Conservation (phyloP, 2,888 invertebrate genomes). For the Epistrophe grossulariae region DNA sequence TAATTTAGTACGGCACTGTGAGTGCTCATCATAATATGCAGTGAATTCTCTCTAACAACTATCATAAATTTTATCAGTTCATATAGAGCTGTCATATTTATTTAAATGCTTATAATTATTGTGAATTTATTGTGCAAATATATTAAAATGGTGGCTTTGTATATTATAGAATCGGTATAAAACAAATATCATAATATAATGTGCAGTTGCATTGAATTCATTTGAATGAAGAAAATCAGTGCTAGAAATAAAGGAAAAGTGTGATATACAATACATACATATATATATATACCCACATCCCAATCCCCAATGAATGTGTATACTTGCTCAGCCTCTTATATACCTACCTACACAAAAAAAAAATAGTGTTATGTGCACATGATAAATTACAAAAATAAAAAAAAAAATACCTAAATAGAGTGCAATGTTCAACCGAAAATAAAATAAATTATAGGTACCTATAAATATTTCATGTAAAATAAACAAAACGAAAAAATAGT, state of each 20-base stretch:
- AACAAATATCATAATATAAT: not conserved
- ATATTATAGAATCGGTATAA: not conserved
- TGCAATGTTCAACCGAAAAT: conserved; percentile 7
- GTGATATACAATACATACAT: conserved; percentile 6
- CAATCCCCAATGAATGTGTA: conserved; percentile 13
- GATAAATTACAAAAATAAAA: conserved; percentile 14
- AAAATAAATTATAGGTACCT: not conserved
- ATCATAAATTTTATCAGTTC: conserved; percentile 55
- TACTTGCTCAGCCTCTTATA: conserved; percentile 15
- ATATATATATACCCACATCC: not conserved
- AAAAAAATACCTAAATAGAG: not conserved
- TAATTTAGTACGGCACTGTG: conserved; percentile 59
- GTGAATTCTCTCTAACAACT: conserved; percentile 40
- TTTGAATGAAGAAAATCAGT: conserved; percentile 21
- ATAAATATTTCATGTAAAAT: conserved; percentile 11
- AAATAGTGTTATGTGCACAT: conserved; percentile 36
- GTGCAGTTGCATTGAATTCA: conserved; percentile 23
- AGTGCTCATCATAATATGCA: conserved; percentile 39
- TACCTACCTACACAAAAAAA: conserved; percentile 5
- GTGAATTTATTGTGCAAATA: conserved; percentile 49
- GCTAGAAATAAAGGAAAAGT: conserved; percentile 28
- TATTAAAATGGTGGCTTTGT: conserved; percentile 22
- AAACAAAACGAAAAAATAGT: not conserved
- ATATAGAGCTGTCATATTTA: conserved; percentile 17
- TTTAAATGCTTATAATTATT: conserved; percentile 7